These are phyloP conservation scores for Trissolcus brochymenae DNA, from an alignment of 2,888 invertebrate species.

Conservation along the genomic window DNA sequence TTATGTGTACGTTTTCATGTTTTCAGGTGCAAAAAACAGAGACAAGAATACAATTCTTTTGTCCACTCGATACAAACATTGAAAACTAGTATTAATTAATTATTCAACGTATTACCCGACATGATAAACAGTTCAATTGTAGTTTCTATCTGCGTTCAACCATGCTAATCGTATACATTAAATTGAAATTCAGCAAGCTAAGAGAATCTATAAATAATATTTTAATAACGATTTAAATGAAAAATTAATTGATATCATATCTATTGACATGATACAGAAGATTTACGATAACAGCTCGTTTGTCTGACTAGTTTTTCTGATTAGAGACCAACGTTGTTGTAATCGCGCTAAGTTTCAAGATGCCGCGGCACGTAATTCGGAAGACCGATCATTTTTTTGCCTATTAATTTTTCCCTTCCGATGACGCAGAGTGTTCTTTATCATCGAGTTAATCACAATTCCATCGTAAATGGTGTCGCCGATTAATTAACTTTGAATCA, in stretches of 20 bases:
- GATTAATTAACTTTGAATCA: too few relatives aligned
- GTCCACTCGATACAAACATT: background rate
- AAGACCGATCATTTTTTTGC: too few relatives aligned
- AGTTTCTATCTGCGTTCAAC: background rate
- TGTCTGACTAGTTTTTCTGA: slow-evolving; percentile 36
- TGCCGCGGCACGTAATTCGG: too few relatives aligned
- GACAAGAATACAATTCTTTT: background rate
- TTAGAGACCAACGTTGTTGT: slow-evolving; percentile 14
- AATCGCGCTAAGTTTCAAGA: slow-evolving; percentile 2
- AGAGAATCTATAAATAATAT: slow-evolving; percentile 26
- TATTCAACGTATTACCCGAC: background rate
- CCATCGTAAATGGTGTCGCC: too few relatives aligned
- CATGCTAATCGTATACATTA: background rate
- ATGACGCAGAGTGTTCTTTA: too few relatives aligned
- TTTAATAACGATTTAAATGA: slow-evolving; percentile 23
- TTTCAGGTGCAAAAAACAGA: background rate
- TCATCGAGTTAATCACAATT: too few relatives aligned
- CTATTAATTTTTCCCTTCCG: too few relatives aligned
- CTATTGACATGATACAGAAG: slow-evolving; percentile 66
- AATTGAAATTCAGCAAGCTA: background rate
- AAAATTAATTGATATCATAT: slow-evolving; percentile 65
- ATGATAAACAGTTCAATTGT: slow-evolving; percentile 1
- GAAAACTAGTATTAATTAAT: slow-evolving; percentile 1
- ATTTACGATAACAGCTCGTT: slow-evolving; percentile 66
- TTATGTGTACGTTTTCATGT: background rate